Percentiles rank a stretch among this genome's conserved stretches.
These are phyloP conservation scores for Phallusia fumigata DNA, from an alignment of 23 tunicate species.

Conservation along the genomic window DNA sequence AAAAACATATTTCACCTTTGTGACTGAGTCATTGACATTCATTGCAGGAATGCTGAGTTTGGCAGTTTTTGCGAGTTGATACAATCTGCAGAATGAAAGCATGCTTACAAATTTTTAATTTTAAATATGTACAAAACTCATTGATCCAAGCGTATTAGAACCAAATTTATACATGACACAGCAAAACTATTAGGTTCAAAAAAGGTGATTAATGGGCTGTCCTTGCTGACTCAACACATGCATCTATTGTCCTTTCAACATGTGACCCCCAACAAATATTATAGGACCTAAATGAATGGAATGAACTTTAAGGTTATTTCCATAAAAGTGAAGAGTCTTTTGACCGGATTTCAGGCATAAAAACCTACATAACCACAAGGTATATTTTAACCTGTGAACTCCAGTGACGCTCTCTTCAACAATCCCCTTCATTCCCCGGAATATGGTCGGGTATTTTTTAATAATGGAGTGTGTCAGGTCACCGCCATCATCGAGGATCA, in stretches of 20 bases:
- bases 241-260: no score
- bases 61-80: constrained; percentile 96
- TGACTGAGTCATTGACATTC: constrained; percentile 99
- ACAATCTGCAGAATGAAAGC: constrained; percentile 46
- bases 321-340: no score
- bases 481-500: constrained; percentile 99
- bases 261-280: no score
- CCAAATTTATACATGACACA: not conserved
- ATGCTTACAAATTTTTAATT: not conserved
- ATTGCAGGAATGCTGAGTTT: constrained; percentile 97
- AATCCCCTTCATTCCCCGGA: constrained; percentile 91
- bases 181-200: not conserved
- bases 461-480: constrained; percentile 97
- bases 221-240: no score
- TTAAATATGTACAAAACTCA: not conserved
- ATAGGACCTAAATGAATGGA: no score
- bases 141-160: not conserved
- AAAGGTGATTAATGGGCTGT: no score
- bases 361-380: not conserved
- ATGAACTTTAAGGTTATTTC: no score
- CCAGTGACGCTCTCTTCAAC: constrained; percentile 99
- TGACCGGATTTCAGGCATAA: no score
- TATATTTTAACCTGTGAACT: constrained; percentile 70
- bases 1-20: constrained; percentile 84
- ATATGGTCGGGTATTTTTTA: constrained; percentile 82